These are phyloP conservation scores for Brachyhypopomus occidentalis DNA, from an alignment of 2,113 vertebrate species.

Conservation along the genomic window DNA sequence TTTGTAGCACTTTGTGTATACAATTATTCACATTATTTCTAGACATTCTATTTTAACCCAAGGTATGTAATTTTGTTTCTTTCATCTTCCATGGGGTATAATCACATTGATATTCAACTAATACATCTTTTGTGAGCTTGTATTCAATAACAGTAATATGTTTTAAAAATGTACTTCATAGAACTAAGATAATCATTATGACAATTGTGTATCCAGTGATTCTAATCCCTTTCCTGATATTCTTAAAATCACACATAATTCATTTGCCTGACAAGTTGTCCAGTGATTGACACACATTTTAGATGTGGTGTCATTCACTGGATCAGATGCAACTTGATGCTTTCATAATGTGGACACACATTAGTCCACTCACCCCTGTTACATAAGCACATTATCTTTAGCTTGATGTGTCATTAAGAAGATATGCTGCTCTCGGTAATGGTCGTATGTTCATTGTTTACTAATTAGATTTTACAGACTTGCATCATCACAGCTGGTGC, in stretches of 20 bases:
- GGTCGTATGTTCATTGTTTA: neutral
- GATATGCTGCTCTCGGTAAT: neutral
- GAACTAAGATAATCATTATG: no score
- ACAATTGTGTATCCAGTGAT: no score
- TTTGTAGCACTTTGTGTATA: neutral
- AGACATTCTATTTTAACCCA: neutral
- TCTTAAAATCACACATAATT: neutral
- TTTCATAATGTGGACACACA: neutral
- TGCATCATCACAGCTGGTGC: conserved; percentile 7
- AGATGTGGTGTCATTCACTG: neutral
- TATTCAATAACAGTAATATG: no score
- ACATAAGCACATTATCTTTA: neutral
- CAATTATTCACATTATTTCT: neutral
- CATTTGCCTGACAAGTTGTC: neutral
- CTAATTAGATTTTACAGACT: neutral
- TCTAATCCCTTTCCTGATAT: no score
- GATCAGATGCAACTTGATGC: neutral
- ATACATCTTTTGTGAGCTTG: neutral
- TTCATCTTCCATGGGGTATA: neutral
- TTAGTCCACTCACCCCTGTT: neutral
- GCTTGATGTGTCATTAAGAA: neutral
- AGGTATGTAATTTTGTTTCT: neutral
- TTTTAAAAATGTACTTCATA: no score
- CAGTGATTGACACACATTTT: neutral
- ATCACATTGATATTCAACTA: neutral